Percentiles rank a stretch among this genome's conserved stretches.
These are phyloP conservation scores for Oreochromis mossambicus DNA, from an alignment of 2,797 vertebrate genomes.

Conservation along the genomic window DNA sequence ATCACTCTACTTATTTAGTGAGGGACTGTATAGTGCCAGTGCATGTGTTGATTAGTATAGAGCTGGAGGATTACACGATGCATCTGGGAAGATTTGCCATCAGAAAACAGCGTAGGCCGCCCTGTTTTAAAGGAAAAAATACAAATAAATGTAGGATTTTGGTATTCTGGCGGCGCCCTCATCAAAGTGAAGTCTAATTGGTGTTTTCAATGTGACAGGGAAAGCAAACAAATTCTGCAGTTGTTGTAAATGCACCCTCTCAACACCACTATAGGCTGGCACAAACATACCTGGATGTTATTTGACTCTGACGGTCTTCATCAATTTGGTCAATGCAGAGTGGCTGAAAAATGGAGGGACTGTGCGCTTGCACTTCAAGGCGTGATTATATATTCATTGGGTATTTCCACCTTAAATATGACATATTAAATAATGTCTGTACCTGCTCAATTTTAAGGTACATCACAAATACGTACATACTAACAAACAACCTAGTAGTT, in stretches of 20 bases:
- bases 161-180: neutral
- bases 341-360: neutral
- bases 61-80: neutral
- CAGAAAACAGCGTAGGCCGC: neutral
- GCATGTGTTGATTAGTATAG: neutral
- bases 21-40: accelerated
- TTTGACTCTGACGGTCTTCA: neutral
- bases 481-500: neutral
- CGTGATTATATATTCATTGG: neutral
- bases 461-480: neutral
- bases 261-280: accelerated
- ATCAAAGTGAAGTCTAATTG: neutral
- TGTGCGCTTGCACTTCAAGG: accelerated
- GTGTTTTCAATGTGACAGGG: neutral
- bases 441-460: neutral
- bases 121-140: neutral
- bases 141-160: neutral
- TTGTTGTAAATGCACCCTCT: neutral
- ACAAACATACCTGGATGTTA: neutral
- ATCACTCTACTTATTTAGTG: neutral
- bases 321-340: neutral
- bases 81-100: neutral
- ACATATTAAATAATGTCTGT: neutral
- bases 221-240: neutral
- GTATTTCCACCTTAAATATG: neutral